These are phyloP conservation scores for Pleuronectes platessa DNA, from an alignment of 2,113 vertebrate genomes.

Conservation along the genomic window DNA sequence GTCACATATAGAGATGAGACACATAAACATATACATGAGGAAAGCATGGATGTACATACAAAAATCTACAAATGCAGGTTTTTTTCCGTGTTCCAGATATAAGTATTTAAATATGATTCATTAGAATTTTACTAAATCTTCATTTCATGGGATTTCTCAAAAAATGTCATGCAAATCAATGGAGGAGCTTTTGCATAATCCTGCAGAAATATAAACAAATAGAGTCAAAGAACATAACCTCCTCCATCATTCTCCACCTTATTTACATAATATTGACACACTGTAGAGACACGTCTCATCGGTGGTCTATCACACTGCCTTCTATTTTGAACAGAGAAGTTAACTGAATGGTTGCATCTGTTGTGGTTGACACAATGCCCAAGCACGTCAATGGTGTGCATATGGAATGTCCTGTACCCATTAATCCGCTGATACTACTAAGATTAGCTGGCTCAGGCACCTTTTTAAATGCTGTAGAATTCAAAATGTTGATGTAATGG, in stretches of 20 bases:
- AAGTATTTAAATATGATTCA: background rate
- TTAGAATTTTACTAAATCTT: background rate
- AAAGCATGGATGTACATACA: background rate
- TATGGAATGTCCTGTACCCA: background rate
- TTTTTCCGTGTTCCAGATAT: background rate
- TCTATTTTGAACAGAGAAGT: background rate
- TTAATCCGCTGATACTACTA: slow-evolving; percentile 8
- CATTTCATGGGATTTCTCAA: no score
- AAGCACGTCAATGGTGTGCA: background rate
- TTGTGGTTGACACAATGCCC: background rate
- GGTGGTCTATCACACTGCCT: background rate
- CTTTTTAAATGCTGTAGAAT: slow-evolving; percentile 21
- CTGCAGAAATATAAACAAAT: no score
- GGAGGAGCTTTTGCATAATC: no score
- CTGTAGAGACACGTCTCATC: background rate
- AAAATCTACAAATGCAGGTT: background rate
- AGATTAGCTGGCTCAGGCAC: slow-evolving; percentile 1
- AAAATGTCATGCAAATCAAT: no score
- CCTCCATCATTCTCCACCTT: background rate
- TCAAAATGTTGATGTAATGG: slow-evolving; percentile 34
- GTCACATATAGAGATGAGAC: slow-evolving; percentile 3
- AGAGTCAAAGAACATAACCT: no score
- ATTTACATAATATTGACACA: background rate
- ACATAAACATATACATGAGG: background rate
- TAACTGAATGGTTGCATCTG: background rate